A percentile compares a stretch with the other conserved stretches of the same genome.
These are phyloP conservation scores for Callopanchax toddi DNA, from an alignment of 2,113 vertebrate species.

Conservation along the genomic window DNA sequence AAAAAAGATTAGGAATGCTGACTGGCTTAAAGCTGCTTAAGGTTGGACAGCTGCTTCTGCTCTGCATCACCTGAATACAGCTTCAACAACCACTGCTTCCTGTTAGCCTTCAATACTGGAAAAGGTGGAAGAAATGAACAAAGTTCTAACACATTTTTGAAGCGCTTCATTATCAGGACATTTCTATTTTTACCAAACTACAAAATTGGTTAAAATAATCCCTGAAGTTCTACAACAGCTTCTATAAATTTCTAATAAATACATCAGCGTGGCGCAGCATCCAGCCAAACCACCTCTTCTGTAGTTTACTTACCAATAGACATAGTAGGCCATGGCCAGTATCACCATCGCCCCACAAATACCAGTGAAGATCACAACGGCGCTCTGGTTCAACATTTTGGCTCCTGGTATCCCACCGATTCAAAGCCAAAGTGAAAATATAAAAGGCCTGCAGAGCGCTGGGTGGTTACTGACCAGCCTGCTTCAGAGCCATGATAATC, in stretches of 20 bases:
- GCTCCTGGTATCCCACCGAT: slow-evolving; percentile 42
- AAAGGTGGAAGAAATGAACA: neutral
- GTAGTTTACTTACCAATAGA: slow-evolving; percentile 79
- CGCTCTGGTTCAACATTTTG: slow-evolving; percentile 82
- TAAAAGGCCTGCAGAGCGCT: slow-evolving; percentile 32
- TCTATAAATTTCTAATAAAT: neutral
- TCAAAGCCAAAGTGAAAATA: slow-evolving; percentile 52
- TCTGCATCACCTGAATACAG: slow-evolving; percentile 36
- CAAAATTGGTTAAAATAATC: neutral
- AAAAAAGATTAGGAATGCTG: slow-evolving; percentile 63
- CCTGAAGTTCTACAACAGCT: too few species aligned
- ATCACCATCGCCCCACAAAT: slow-evolving; percentile 81
- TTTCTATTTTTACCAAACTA: neutral
- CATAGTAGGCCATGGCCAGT: slow-evolving; percentile 81
- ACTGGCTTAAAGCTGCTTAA: slow-evolving; percentile 70
- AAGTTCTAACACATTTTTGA: too few species aligned
- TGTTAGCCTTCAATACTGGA: neutral
- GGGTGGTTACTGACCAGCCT: slow-evolving; percentile 48
- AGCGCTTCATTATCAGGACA: neutral
- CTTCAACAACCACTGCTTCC: slow-evolving; percentile 13
- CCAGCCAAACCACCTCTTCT: neutral
- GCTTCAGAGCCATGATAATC: slow-evolving; percentile 73
- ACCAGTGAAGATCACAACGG: slow-evolving; percentile 83
- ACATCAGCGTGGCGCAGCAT: neutral
- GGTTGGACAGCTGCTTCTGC: slow-evolving; percentile 53